These are phyloP conservation scores for Athalia rosae DNA, from an alignment of 2,888 invertebrate genomes.

Conservation along the genomic window DNA sequence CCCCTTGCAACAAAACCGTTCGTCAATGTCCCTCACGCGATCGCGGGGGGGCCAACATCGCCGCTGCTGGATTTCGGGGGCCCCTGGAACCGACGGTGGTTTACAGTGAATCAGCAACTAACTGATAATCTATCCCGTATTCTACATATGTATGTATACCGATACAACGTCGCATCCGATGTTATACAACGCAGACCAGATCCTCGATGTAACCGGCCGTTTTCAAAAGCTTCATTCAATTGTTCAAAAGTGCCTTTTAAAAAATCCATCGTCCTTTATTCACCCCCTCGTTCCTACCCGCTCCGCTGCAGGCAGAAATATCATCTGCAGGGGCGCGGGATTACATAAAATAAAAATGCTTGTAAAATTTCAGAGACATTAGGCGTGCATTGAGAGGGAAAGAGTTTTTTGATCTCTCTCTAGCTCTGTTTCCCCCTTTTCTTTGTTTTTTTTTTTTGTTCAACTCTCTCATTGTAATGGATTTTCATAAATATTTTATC, in stretches of 20 bases:
- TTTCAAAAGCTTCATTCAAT: no score
- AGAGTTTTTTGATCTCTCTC: background rate
- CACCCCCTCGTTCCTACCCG: conserved; percentile 48
- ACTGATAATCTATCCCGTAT: no score
- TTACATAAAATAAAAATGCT: background rate
- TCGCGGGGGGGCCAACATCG: conserved; percentile 46
- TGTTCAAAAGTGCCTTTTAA: no score
- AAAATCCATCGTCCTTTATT: conserved; percentile 48
- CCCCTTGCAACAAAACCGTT: conserved; percentile 49
- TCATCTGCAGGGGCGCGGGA: background rate
- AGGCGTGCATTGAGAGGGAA: background rate
- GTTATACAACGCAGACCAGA: no score
- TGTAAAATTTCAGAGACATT: background rate
- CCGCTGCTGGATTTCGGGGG: conserved; percentile 14
- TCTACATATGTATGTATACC: no score
- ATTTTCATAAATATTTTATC: no score
- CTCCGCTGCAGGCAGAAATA: background rate
- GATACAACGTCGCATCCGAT: no score
- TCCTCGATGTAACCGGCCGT: no score
- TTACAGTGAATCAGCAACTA: conserved; percentile 25
- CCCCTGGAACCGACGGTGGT: background rate
- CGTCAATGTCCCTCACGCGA: conserved; percentile 53
- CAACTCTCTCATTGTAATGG: no score
- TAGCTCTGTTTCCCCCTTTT: background rate
- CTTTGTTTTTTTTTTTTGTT: conserved; percentile 29